Percentiles rank a stretch among this genome's conserved stretches.
Conservation (phyloP, 2,888 invertebrate genomes). For the Elmis aenea region DNA sequence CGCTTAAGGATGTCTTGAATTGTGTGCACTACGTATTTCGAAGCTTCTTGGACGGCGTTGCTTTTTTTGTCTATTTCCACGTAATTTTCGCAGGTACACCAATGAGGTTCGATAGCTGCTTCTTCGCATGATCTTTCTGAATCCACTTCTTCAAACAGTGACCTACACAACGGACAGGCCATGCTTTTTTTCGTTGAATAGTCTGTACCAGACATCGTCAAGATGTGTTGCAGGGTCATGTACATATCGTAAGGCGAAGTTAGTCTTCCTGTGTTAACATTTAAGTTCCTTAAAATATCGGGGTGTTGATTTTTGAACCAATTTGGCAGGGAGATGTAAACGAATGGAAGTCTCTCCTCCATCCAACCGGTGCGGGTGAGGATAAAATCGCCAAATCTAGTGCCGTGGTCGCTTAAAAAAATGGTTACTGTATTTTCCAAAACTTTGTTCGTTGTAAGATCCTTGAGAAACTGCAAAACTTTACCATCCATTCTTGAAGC, state of each 20-base stretch:
- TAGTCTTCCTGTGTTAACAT: slow-evolving; percentile 60
- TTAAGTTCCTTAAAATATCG: slow-evolving; percentile 53
- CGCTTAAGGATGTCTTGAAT: slow-evolving; percentile 22
- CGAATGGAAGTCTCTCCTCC: slow-evolving; percentile 72
- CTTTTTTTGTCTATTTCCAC: slow-evolving; percentile 48
- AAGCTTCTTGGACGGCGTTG: slow-evolving; percentile 51
- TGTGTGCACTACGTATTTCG: slow-evolving; percentile 46
- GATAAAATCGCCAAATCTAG: slow-evolving; percentile 69
- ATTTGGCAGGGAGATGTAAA: slow-evolving; percentile 66
- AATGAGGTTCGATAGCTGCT: slow-evolving; percentile 62
- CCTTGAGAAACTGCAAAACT: slow-evolving; percentile 56
- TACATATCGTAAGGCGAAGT: slow-evolving; percentile 75
- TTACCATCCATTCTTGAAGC: slow-evolving; percentile 63
- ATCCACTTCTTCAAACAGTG: slow-evolving; percentile 55
- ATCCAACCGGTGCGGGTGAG: slow-evolving; percentile 67
- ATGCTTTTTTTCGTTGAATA: slow-evolving; percentile 38
- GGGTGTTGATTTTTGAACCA: slow-evolving; percentile 56
- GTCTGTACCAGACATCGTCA: slow-evolving; percentile 49
- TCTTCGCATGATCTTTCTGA: slow-evolving; percentile 63
- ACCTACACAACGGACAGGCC: slow-evolving; percentile 63
- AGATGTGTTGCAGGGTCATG: slow-evolving; percentile 64
- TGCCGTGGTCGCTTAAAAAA: slow-evolving; percentile 75
- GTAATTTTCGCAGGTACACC: slow-evolving; percentile 69
- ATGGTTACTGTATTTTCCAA: slow-evolving; percentile 64
- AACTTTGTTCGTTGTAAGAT: slow-evolving; percentile 53